phyloP scores from a whole-genome alignment of 2,797 vertebrate species.

The Enteromius unitaeniatus region DNA sequence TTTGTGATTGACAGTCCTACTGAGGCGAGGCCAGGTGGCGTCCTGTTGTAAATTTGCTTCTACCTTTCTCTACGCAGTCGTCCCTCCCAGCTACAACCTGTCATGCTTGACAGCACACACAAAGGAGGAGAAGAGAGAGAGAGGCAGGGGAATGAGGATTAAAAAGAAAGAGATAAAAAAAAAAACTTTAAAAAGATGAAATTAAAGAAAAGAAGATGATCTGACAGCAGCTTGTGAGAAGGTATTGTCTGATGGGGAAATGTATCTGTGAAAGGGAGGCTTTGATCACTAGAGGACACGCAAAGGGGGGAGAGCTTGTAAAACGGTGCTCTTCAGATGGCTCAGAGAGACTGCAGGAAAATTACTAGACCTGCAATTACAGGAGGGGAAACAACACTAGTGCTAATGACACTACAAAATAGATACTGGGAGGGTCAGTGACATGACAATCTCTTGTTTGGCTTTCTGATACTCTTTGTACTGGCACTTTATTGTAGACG shows the following conservation, averaged over 20 bases:
- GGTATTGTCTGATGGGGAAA: conserved; percentile 79
- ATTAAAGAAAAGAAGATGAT: conserved; percentile 83
- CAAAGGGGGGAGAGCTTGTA: conserved; percentile 71
- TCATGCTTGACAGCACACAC: conserved; percentile 79
- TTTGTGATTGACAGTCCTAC: conserved; percentile 62
- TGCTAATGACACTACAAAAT: conserved; percentile 56
- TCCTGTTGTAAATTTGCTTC: conserved; percentile 81
- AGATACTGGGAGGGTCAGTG: conserved; percentile 48
- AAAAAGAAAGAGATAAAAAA: conserved; percentile 65
- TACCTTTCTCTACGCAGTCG: conserved; percentile 77
- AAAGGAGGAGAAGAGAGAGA: conserved; percentile 75
- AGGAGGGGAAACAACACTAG: conserved; percentile 60
- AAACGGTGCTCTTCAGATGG: conserved; percentile 72
- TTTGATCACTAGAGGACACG: conserved; percentile 78
- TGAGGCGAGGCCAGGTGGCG: conserved; percentile 69
- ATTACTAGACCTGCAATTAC: conserved; percentile 67
- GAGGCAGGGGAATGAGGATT: conserved; percentile 76
- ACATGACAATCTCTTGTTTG: conserved; percentile 24
- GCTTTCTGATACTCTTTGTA: conserved; percentile 20
- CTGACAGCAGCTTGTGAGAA: conserved; percentile 80
- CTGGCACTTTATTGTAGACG: conserved; percentile 16
- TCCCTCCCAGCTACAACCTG: conserved; percentile 83
- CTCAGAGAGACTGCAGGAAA: conserved; percentile 64
- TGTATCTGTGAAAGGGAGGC: conserved; percentile 73
- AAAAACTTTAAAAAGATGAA: conserved; percentile 83